These are phyloP conservation scores for Benitochromis conjunctus DNA, from an alignment of 2,113 vertebrate species.

Conservation along the genomic window DNA sequence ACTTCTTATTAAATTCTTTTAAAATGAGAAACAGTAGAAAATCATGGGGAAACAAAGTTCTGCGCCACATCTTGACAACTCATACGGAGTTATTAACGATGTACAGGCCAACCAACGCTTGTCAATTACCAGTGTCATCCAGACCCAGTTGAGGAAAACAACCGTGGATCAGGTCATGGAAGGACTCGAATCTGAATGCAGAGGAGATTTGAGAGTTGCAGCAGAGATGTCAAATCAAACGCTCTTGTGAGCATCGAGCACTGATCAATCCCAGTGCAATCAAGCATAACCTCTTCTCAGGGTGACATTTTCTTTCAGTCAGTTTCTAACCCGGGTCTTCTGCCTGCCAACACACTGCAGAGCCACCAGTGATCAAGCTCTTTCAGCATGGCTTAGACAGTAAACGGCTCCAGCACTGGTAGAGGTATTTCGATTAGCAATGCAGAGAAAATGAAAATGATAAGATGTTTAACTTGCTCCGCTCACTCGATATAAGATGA, in stretches of 20 bases:
- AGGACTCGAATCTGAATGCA: slow-evolving; percentile 61
- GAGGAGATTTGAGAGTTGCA: slow-evolving; percentile 49
- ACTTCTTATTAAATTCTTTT: not conserved
- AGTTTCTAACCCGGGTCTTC: slow-evolving; percentile 18
- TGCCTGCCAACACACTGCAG: slow-evolving; percentile 26
- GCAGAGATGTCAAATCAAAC: slow-evolving; percentile 67
- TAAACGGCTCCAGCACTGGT: not conserved
- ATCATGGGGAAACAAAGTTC: not conserved
- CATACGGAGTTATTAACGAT: not conserved
- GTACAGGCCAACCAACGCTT: slow-evolving; percentile 13
- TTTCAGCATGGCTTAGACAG: not conserved
- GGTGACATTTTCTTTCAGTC: slow-evolving; percentile 63
- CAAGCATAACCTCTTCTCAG: slow-evolving; percentile 61
- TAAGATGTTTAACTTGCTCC: not conserved
- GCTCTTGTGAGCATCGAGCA: slow-evolving; percentile 64
- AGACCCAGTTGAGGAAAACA: slow-evolving; percentile 44
- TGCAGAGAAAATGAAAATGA: slow-evolving; percentile 4
- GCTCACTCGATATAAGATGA: not conserved
- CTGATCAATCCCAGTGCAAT: slow-evolving; percentile 66
- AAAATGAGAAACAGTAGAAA: not conserved
- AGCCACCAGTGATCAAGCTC: slow-evolving; percentile 20
- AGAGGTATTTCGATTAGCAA: not conserved
- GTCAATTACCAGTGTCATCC: slow-evolving; percentile 57
- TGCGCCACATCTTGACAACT: not conserved
- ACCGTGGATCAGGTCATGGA: slow-evolving; percentile 40